Percentiles rank a stretch among this genome's conserved stretches.
Evolutionary conservation across 2,888 invertebrate species (phyloP).

Genomic region (Cataglyphis livida): DNA sequence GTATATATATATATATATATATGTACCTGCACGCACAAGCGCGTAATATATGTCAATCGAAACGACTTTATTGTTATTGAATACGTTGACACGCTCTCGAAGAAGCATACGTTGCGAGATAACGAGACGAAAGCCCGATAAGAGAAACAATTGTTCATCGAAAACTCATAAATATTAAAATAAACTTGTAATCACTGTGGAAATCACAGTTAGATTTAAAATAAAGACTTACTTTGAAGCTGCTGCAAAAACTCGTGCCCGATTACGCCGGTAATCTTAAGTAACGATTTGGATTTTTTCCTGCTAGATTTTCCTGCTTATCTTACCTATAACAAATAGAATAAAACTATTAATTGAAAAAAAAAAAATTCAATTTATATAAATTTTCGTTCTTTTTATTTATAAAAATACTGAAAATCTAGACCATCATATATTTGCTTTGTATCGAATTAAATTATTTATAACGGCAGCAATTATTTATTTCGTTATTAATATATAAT

Average conservation of each 20-base stretch:
- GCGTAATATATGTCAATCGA: conserved; percentile 70
- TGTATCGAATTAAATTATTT: neutral
- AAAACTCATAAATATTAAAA: conserved; percentile 39
- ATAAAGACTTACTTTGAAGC: conserved; percentile 36
- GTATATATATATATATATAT: conserved; percentile 23
- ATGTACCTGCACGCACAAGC: conserved; percentile 19
- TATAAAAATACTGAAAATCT: neutral
- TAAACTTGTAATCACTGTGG: conserved; percentile 40
- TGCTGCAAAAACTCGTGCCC: neutral
- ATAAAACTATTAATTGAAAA: conserved; percentile 2
- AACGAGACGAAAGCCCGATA: conserved; percentile 33
- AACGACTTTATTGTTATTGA: conserved; percentile 70
- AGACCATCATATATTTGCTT: neutral
- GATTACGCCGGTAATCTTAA: conserved; percentile 34
- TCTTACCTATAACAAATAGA: conserved; percentile 40
- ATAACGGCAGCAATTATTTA: neutral
- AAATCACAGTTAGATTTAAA: conserved; percentile 31
- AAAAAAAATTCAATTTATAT: neutral
- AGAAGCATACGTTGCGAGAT: conserved; percentile 44
- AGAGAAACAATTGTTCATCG: conserved; percentile 44
- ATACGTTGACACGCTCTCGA: conserved; percentile 55
- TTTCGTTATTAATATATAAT: neutral
- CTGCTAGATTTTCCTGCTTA: neutral
- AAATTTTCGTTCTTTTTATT: neutral
- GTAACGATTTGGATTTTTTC: conserved; percentile 16